Conservation (phyloP, 2,888 invertebrate genomes). For the Embidobia sp. region DNA sequence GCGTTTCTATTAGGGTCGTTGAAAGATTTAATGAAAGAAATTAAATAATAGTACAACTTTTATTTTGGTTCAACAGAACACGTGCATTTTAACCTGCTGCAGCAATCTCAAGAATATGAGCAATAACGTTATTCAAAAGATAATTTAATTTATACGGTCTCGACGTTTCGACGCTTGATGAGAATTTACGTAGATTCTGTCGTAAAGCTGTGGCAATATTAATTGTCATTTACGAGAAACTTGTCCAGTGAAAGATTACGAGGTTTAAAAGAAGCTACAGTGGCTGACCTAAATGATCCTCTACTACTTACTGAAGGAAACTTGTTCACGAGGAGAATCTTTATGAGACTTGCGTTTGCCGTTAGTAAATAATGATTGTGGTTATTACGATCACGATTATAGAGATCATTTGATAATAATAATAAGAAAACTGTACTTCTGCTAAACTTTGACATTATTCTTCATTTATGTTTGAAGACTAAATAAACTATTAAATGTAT, state of each 20-base stretch:
- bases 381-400: too few species aligned
- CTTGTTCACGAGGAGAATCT: not conserved
- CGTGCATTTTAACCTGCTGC: not conserved
- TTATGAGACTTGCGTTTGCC: slow-evolving; percentile 8
- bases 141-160: not conserved
- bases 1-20: not conserved
- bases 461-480: too few species aligned
- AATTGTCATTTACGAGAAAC: slow-evolving; percentile 22
- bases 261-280: not conserved
- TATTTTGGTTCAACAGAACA: not conserved
- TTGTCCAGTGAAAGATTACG: slow-evolving; percentile 9
- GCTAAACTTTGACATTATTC: too few species aligned
- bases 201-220: slow-evolving; percentile 13
- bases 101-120: slow-evolving; percentile 3
- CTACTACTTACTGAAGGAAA: slow-evolving; percentile 26
- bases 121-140: slow-evolving; percentile 7
- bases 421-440: too few species aligned
- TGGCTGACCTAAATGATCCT: slow-evolving; percentile 36
- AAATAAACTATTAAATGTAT: too few species aligned
- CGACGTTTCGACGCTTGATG: not conserved
- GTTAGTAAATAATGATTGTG: too few species aligned
- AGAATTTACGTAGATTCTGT: slow-evolving; percentile 17
- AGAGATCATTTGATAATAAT: too few species aligned
- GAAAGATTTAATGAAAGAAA: slow-evolving; percentile 1
- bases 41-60: slow-evolving; percentile 7